Base-by-base conservation (phyloP, 2,797 vertebrate genomes). In the Knipowitschia caucasica region DNA sequence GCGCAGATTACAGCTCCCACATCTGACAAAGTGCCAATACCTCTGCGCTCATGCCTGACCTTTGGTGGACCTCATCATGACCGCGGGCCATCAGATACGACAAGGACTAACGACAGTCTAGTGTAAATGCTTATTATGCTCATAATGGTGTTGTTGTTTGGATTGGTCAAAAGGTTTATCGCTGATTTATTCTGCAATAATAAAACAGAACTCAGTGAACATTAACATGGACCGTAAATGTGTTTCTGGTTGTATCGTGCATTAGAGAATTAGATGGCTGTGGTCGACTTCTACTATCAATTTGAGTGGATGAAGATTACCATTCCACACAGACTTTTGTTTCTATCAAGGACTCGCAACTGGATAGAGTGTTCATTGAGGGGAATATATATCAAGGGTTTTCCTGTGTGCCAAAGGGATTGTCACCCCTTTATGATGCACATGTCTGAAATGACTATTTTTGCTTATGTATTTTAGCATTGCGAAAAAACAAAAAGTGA, bases 1-100 rank as follows among this genome's bases (percentile, higher is more conserved):
- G 76, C 78, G 81, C 73, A 84, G 83, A 88, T 90, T 88, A 88
- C 61, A 69, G 75, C 59, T n/a, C 71, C 78, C 80, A 87, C 83
- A 69, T 76, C 78, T 86, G 85, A 88, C 86, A 84, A 80, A 77
- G 56, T 75, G 82, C 71, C 34, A 23, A 71, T 45, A 63, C 53
- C 69, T 79, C 73, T 70, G 53, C 43, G 5, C 39, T 53, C 60
- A 36, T 71, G 81, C 54, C 65, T 88, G 84, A 89, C 86, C 88
- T 88, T 82, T 74, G 73, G 43, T 56, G 52, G 75, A 74, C 49
- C 30, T 56, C 68, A 45, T 43, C 52, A 21, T n/a, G 51, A 70
- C 52, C 67, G 53, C 45, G 43, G 59, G 56, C 71, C 73, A 78
- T 58, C 58, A 56, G 26, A 36, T 11, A 39, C 53, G 69, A 62